These are phyloP conservation scores for Folsomia manolachei DNA, from an alignment of 2,888 invertebrate genomes.

Conservation along the genomic window DNA sequence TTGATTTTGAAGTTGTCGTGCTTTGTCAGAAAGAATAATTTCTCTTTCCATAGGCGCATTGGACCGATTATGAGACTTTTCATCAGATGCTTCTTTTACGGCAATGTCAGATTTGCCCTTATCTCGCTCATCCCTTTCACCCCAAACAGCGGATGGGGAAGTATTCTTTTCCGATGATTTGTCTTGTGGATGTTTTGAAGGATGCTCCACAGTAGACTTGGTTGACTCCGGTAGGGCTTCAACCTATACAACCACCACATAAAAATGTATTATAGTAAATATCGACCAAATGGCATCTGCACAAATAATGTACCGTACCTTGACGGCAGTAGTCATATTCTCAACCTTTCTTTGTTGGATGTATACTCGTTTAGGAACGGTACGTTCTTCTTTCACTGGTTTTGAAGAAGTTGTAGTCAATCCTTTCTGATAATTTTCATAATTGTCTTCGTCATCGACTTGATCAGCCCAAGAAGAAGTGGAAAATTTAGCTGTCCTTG, in stretches of 20 bases:
- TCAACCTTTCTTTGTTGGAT: conserved; percentile 49
- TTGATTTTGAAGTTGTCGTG: conserved; percentile 12
- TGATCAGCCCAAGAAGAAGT: conserved; percentile 48
- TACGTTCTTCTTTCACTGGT: conserved; percentile 20
- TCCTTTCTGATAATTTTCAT: conserved; percentile 15
- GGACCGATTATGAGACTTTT: conserved; percentile 12
- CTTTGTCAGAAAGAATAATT: conserved; percentile 10
- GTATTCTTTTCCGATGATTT: conserved; percentile 3
- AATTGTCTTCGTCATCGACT: conserved; percentile 46
- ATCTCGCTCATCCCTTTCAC: conserved; percentile 26
- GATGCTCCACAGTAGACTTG: conserved; percentile 21
- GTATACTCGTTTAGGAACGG: conserved; percentile 38
- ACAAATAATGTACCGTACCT: conserved; percentile 9
- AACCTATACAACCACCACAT: too few relatives aligned
- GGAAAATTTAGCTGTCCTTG: conserved; percentile 19
- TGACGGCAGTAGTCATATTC: conserved; percentile 41
- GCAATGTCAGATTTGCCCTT: conserved; percentile 15
- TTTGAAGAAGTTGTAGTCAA: conserved; percentile 4
- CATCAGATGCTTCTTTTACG: background rate
- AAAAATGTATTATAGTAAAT: too few relatives aligned
- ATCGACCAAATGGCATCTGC: too few relatives aligned
- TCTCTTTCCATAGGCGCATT: conserved; percentile 3
- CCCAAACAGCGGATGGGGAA: conserved; percentile 22
- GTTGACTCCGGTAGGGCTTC: conserved; percentile 20
- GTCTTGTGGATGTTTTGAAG: conserved; percentile 17